These are phyloP conservation scores for Akabosia matsudoensis DNA, from an alignment of 1,140 invertebrate genomes.

Conservation along the genomic window DNA sequence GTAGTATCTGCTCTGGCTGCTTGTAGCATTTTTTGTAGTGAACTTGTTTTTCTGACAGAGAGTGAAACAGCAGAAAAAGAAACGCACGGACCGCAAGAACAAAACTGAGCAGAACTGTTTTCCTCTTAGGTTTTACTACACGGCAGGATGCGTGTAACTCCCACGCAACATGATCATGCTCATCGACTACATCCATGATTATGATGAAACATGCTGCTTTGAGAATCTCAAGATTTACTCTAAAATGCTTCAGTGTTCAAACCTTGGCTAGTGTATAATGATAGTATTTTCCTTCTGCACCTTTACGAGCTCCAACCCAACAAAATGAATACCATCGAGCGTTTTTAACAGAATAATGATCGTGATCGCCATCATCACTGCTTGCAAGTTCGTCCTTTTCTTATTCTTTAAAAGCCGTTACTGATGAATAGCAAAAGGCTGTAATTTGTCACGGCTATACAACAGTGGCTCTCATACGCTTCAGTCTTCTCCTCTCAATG, in stretches of 20 bases:
- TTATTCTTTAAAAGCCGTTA: background rate
- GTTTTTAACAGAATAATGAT: background rate
- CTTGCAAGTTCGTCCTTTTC: background rate
- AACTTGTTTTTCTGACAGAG: too few species aligned
- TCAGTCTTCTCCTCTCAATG: background rate
- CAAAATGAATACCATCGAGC: background rate
- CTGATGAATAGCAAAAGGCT: background rate
- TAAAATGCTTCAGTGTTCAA: background rate
- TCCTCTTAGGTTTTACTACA: background rate
- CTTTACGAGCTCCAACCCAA: background rate
- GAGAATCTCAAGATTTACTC: too few species aligned
- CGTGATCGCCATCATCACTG: background rate
- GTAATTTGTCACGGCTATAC: conserved; percentile 1
- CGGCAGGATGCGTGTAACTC: background rate
- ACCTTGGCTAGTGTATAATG: background rate
- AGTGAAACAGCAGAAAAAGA: background rate
- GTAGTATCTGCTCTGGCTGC: too few species aligned
- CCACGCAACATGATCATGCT: background rate
- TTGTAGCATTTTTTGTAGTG: background rate
- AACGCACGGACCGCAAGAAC: background rate
- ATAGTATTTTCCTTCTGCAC: background rate
- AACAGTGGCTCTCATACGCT: background rate
- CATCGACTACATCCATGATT: background rate
- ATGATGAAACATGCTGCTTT: background rate
- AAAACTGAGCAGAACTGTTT: background rate